Evolutionary conservation across 2,113 vertebrate species (phyloP).

Genomic region (Psilopsiagon aurifrons): DNA sequence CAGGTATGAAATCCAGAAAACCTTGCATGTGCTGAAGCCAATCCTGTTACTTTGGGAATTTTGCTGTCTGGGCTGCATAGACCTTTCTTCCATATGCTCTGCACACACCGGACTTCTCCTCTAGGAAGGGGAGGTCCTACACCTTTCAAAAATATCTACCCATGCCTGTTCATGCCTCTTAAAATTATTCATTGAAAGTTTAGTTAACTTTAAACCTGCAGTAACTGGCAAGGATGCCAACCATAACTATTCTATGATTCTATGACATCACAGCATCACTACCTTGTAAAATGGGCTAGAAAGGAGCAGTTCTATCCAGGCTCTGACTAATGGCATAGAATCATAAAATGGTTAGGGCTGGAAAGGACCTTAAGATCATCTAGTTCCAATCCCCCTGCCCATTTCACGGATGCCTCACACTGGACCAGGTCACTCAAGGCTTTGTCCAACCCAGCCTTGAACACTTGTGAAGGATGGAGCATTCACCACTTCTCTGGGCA

Average conservation of each 20-base stretch:
- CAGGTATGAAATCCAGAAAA: neutral
- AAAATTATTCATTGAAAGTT: neutral
- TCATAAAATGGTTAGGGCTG: neutral
- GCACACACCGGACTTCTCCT: neutral
- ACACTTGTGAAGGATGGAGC: neutral
- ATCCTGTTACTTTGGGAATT: neutral
- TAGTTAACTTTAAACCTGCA: neutral
- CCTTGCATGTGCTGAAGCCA: neutral
- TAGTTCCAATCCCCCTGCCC: neutral
- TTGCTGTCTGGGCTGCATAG: neutral
- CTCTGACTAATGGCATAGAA: neutral
- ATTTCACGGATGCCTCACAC: neutral
- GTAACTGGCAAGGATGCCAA: neutral
- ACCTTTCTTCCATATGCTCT: neutral
- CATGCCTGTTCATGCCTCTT: neutral
- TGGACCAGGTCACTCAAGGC: neutral
- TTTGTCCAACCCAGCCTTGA: neutral
- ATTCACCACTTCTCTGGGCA: neutral
- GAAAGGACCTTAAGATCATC: neutral
- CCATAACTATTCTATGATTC: no score
- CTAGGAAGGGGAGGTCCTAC: neutral
- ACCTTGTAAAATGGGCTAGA: neutral
- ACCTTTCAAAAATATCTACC: neutral
- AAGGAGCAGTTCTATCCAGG: neutral
- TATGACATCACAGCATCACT: neutral